Evolutionary conservation across 2,888 invertebrate species (phyloP), one percentile per base, ranked within the genome.

Genomic region (Euspilapteryx auroguttella): DNA sequence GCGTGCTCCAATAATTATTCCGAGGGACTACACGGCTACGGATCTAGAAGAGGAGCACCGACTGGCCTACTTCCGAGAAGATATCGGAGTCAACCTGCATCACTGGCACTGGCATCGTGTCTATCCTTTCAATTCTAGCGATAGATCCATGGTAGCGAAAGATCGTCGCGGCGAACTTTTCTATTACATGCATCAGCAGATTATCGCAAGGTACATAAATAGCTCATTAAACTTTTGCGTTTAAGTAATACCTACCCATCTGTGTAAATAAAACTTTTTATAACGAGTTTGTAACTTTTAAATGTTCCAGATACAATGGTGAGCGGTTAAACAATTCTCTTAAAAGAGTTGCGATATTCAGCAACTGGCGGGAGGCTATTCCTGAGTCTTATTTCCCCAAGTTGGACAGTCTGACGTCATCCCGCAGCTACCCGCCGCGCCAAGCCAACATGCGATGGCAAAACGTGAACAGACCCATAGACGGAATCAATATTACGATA

Each of bases 31-130:
- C 46, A 87, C 91, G 0, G 91, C 89, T 2, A 85, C 86, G 0
- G 86, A 90, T 52, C 71, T 86, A 20, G 90, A 92, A 42, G 80
- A 82, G 21, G 92, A 93, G 45, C 90, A 92, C 47, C 81, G 87
- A 6, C 48, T 89, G 34, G 85, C 89, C 2, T 93, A 91, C 49
- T 92, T 85, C 73, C 80, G 91, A 3, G 92, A 92, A 61, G 92
- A 91, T 49, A 57, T 87, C 22, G 87, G 87, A n/a, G 64, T 88
- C 34, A 89, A 89, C 56, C 76, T 87, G 20, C 89, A 89, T 49
- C 88, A 89, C 46, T 89, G 87, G 68, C 88, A 89, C 45, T 89
- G 88, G 89, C 89, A 89, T 71, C 73, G 89, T 34, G 86, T 89
- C 0, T 89, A 87, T 47, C 88, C 88, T 0, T 82, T 81, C 45